These are phyloP conservation scores for Neoitamus cyanurus DNA, from an alignment of 2,888 invertebrate genomes.

Conservation along the genomic window DNA sequence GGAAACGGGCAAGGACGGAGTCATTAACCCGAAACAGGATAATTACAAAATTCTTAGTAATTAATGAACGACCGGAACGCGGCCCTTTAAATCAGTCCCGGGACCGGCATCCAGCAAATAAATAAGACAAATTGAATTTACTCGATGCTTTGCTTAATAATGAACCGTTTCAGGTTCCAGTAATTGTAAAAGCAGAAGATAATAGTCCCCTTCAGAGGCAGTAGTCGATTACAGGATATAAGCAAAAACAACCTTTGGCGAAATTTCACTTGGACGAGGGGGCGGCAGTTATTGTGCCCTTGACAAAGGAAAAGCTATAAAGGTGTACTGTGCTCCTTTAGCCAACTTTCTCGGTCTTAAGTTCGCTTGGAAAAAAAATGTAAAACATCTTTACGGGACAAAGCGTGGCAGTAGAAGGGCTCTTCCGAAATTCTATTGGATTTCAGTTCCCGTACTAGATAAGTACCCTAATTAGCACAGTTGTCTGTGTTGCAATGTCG, in stretches of 20 bases:
- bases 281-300: background rate
- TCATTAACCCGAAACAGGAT: background rate
- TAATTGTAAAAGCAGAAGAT: background rate
- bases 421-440: background rate
- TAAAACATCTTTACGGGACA: background rate
- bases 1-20: background rate
- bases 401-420: background rate
- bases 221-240: background rate
- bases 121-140: background rate
- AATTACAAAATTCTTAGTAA: constrained; percentile 1
- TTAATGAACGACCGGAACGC: background rate
- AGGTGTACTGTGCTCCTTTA: background rate
- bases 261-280: background rate
- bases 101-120: background rate
- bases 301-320: background rate
- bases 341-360: background rate
- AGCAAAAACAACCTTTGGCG: background rate
- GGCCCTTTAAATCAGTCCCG: background rate
- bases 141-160: background rate
- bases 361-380: background rate
- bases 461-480: constrained; percentile 5
- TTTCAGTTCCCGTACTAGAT: background rate
- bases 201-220: background rate
- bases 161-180: background rate
- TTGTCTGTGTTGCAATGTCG: constrained; percentile 8